A percentile compares a stretch with the other conserved stretches of the same genome.
phyloP scores from a whole-genome alignment of 1,140 invertebrate genomes.

The Maniola jurtina region DNA sequence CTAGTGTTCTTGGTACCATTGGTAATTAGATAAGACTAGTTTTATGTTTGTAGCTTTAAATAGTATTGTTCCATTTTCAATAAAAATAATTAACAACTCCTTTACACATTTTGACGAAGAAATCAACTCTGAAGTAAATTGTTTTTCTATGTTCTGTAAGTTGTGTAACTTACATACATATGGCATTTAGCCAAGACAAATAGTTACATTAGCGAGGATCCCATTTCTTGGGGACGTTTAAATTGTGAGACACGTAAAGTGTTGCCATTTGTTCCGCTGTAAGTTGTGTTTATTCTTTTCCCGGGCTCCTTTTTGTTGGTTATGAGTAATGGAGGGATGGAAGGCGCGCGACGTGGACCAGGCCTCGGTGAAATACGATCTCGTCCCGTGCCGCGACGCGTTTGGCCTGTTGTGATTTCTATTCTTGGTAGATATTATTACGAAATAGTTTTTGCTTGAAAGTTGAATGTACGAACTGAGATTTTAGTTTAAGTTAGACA shows the following conservation, averaged over 20 bases:
- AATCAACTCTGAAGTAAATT: neutral
- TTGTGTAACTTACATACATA: conserved; percentile 27
- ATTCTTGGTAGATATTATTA: conserved; percentile 14
- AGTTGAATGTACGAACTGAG: neutral
- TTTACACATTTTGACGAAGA: neutral
- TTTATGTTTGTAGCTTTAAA: too few relatives aligned
- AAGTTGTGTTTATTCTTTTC: conserved; percentile 71
- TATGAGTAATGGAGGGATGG: conserved; percentile 63
- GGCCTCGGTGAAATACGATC: conserved; percentile 49
- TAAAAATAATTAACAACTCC: too few relatives aligned
- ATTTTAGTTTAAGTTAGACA: too few relatives aligned
- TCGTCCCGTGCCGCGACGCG: conserved; percentile 33
- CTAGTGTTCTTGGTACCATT: too few relatives aligned
- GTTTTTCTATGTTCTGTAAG: neutral
- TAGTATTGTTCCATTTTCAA: too few relatives aligned
- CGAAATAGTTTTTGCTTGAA: neutral
- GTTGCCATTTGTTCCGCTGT: conserved; percentile 70
- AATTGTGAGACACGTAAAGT: conserved; percentile 73
- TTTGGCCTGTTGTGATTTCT: conserved; percentile 44
- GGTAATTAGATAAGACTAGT: too few relatives aligned
- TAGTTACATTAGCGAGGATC: conserved; percentile 67
- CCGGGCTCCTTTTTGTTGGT: conserved; percentile 55
- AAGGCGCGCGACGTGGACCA: conserved; percentile 47
- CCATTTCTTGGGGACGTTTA: conserved; percentile 66
- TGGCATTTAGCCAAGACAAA: conserved; percentile 61